Base-by-base conservation (phyloP, 92 coral and sea anemone genomes). In the Nematostella vectensis region DNA sequence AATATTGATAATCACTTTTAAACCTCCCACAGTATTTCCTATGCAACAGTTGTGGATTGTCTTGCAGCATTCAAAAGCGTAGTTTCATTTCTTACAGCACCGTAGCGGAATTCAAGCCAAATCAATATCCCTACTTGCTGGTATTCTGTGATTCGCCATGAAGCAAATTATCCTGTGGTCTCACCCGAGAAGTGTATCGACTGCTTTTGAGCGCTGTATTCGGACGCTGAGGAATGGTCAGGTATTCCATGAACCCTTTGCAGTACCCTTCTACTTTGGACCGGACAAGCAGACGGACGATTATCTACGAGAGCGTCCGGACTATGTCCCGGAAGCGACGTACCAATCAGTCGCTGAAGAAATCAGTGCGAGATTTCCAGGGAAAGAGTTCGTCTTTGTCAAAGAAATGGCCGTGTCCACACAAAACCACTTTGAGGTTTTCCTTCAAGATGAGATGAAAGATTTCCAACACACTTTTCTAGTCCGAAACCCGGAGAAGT, bases 181-280 rank as follows among this genome's bases (percentile, higher is more conserved):
- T 0, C 37, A 47, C 4, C 65, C 74, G 33, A 56, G 74, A 31
- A 52, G 33, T 26, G 74, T 67, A 11, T 67, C 74, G 4, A 67
- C 74, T 2, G 74, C 74, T 20, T 67, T 67, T 38, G 74, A 67
- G 53, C 74, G 74, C 20, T 67, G 65, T 6, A 47, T 67, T n/a
- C 54, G 74, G 19, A 67, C 74, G 42, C 65, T 67, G 15, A 31
- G 25, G 33, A 12, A 57, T 22, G 66, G 22, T 2, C 22, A 57
- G n/a, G 74, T 57, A 2, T 57, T 67, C 29, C 74, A 67, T 29
- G 74, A 67, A 29, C 17, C 55, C n/a, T 67, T 67, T 37, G 48
- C 64, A 6, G 23, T 57, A 3, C 65, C 74, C 4, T 67, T 16
- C 42, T 52, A 21, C 16, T 37, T 13, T 23, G 74, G 74, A 3